Conservation (phyloP, 2,888 invertebrate genomes). For the Villa cingulata region DNA sequence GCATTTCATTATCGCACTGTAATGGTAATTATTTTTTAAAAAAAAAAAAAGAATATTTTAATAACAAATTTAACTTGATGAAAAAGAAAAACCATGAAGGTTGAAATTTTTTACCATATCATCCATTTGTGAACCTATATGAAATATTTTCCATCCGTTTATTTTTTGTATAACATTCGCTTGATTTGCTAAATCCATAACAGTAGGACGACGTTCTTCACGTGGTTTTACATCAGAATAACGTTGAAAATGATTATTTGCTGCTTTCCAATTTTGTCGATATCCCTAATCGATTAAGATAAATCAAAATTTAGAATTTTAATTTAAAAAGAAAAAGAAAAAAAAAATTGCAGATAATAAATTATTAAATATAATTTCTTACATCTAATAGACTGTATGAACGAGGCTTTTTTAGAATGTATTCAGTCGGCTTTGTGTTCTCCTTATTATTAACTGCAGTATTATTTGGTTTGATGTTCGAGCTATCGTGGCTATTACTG, state of each 20-base stretch:
- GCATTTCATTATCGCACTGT: constrained; percentile 41
- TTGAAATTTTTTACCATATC: constrained; percentile 54
- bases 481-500: neutral
- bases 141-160: constrained; percentile 90
- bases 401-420: constrained; percentile 31
- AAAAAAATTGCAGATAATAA: too few species aligned
- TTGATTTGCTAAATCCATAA: constrained; percentile 82
- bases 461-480: constrained; percentile 1
- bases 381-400: constrained; percentile 31
- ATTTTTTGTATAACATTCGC: constrained; percentile 74
- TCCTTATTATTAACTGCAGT: constrained; percentile 26
- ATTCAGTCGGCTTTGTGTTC: constrained; percentile 32
- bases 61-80: too few species aligned
- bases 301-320: too few species aligned
- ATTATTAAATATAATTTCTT: constrained; percentile 11
- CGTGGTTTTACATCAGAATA: constrained; percentile 75
- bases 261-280: constrained; percentile 55
- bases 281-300: constrained; percentile 43
- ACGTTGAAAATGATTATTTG: constrained; percentile 58
- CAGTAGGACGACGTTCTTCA: constrained; percentile 72
- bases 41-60: too few species aligned
- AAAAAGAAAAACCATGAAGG: neutral
- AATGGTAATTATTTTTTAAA: too few species aligned
- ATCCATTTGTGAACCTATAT: constrained; percentile 84
- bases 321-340: too few species aligned